Conservation (phyloP, 2,113 vertebrate species). For the Todiramphus saurophagus region DNA sequence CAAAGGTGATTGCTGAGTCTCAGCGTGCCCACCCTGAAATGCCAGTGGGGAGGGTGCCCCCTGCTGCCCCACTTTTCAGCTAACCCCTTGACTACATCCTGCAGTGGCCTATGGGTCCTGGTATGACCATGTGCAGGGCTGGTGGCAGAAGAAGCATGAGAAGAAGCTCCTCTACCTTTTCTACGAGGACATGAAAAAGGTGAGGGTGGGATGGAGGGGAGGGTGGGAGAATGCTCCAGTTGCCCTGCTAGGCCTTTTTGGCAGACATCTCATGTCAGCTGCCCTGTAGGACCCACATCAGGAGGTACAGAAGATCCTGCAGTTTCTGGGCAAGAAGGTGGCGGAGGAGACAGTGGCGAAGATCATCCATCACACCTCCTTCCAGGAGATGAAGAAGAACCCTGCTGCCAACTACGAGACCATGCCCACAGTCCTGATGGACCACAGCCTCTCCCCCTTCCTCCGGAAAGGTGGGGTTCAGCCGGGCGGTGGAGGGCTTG, state of each 20-base stretch:
- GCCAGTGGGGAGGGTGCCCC: rapidly evolving
- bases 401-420: slow-evolving; percentile 75
- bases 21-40: neutral
- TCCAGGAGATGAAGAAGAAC: slow-evolving; percentile 81
- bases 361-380: slow-evolving; percentile 69
- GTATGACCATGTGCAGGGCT: slow-evolving; percentile 80
- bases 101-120: slow-evolving; percentile 80
- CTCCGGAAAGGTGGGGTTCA: slow-evolving; percentile 49
- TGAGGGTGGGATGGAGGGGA: slow-evolving; percentile 37
- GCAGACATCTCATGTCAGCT: neutral
- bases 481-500: neutral
- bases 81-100: neutral
- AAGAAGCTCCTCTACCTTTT: slow-evolving; percentile 80
- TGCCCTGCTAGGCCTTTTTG: neutral
- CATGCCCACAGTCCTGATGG: neutral
- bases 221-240: rapidly evolving
- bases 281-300: slow-evolving; percentile 46
- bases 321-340: slow-evolving; percentile 76
- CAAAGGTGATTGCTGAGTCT: slow-evolving; percentile 33
- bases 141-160: slow-evolving; percentile 82
- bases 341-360: slow-evolving; percentile 37
- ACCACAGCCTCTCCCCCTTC: slow-evolving; percentile 65
- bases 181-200: slow-evolving; percentile 85
- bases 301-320: slow-evolving; percentile 73
- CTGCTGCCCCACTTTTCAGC: rapidly evolving